Conservation (phyloP, 2,797 vertebrate species). For the Xenentodon cancila region DNA sequence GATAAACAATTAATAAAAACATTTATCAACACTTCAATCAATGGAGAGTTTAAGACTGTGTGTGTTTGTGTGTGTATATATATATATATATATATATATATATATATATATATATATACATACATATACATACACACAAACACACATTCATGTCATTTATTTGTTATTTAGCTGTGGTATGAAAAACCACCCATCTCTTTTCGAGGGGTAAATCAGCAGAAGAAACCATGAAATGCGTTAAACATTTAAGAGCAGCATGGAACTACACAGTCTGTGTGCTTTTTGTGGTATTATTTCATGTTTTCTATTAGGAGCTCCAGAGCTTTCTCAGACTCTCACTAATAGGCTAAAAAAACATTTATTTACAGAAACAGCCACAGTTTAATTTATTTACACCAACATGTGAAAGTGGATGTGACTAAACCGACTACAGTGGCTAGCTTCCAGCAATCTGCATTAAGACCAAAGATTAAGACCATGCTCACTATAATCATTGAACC, state of each 20-base stretch:
- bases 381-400: conserved; percentile 12
- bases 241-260: no score
- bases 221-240: no score
- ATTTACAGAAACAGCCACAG: no score
- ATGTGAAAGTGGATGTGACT: conserved; percentile 19
- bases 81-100: no score
- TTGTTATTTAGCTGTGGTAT: no score
- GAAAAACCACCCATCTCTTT: no score
- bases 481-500: conserved; percentile 21
- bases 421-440: neutral
- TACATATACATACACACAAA: no score
- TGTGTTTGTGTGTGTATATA: no score
- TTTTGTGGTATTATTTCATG: neutral
- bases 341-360: neutral
- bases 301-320: conserved; percentile 9
- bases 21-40: neutral
- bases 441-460: conserved; percentile 12
- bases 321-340: conserved; percentile 18
- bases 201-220: no score
- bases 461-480: conserved; percentile 11
- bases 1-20: conserved; percentile 1
- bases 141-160: no score
- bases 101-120: no score
- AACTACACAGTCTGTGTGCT: no score
- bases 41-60: conserved; percentile 5